A percentile compares a stretch with the other conserved stretches of the same genome.
phyloP scores from a whole-genome alignment of 2,888 invertebrate species.

The Ophonus ardosiacus region DNA sequence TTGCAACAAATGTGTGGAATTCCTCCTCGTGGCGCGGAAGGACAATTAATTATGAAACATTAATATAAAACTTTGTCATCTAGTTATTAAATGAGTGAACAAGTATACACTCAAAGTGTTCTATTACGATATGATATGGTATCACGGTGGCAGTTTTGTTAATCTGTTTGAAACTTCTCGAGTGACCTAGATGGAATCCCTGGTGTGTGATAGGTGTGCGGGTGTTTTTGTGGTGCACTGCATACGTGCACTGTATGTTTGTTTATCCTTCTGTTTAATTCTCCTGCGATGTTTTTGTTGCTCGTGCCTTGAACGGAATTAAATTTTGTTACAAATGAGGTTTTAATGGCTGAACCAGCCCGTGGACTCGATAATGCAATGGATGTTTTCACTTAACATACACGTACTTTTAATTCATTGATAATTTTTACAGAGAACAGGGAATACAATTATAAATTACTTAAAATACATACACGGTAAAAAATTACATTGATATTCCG shows the following conservation, averaged over 20 bases:
- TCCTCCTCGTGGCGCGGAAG: too few relatives aligned
- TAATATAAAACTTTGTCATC: too few relatives aligned
- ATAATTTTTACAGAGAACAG: neutral
- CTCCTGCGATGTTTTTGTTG: conserved; percentile 41
- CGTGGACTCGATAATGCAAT: conserved; percentile 28
- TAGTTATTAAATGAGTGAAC: neutral
- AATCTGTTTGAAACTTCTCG: neutral
- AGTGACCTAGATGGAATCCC: neutral
- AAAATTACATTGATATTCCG: too few relatives aligned
- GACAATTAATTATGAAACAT: too few relatives aligned
- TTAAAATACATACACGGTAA: too few relatives aligned
- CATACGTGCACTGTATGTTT: conserved; percentile 34
- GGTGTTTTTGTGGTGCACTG: neutral
- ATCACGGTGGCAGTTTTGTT: neutral
- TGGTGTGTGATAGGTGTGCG: neutral
- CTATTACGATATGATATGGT: neutral
- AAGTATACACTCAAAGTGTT: neutral
- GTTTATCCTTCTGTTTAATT: conserved; percentile 42
- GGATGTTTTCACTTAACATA: conserved; percentile 8
- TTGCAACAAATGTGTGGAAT: too few relatives aligned
- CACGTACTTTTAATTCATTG: neutral
- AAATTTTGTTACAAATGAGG: conserved; percentile 55
- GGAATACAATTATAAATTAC: too few relatives aligned
- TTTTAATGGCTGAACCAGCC: conserved; percentile 29
- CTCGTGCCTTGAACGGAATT: conserved; percentile 31